Evolutionary conservation across 2,113 vertebrate genomes (phyloP).

Genomic region (Uropsilus gracilis): DNA sequence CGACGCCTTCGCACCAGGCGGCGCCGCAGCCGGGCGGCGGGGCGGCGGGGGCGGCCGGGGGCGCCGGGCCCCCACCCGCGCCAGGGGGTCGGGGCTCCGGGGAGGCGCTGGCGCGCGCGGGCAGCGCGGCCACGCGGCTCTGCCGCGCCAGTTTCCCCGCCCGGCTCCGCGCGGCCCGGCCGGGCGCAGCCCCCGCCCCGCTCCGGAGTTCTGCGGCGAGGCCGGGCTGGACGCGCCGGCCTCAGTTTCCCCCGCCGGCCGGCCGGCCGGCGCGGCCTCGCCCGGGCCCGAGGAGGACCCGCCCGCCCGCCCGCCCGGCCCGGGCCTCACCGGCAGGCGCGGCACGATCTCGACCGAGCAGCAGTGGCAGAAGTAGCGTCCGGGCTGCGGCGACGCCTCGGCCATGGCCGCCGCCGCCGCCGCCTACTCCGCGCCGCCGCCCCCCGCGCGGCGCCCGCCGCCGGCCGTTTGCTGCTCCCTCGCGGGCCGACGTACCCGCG

Average conservation of each 20-base stretch:
- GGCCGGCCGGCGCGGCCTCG: neutral
- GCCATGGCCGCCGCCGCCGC: conserved; percentile 90
- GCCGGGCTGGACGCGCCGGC: neutral
- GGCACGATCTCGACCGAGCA: conserved; percentile 84
- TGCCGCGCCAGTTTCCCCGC: neutral
- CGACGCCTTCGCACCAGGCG: neutral
- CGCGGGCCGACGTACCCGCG: conserved; percentile 75
- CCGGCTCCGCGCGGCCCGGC: neutral
- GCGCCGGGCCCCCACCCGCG: neutral
- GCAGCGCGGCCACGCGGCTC: too few species aligned
- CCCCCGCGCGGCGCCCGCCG: conserved; percentile 76
- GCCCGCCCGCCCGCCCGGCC: neutral
- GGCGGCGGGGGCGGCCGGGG: too few species aligned
- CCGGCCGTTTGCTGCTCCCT: conserved; percentile 77
- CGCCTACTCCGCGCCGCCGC: conserved; percentile 68
- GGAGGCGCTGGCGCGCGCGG: neutral
- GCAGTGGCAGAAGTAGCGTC: conserved; percentile 95
- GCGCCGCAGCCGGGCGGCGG: neutral
- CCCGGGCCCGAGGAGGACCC: neutral
- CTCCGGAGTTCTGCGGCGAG: neutral
- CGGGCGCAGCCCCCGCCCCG: neutral
- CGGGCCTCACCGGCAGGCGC: conserved; percentile 79
- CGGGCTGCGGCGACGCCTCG: conserved; percentile 92
- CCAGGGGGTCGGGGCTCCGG: neutral
- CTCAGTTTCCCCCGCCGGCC: conserved; percentile 10